Conservation (phyloP, 2,797 vertebrate species). For the Poecilia velifera region DNA sequence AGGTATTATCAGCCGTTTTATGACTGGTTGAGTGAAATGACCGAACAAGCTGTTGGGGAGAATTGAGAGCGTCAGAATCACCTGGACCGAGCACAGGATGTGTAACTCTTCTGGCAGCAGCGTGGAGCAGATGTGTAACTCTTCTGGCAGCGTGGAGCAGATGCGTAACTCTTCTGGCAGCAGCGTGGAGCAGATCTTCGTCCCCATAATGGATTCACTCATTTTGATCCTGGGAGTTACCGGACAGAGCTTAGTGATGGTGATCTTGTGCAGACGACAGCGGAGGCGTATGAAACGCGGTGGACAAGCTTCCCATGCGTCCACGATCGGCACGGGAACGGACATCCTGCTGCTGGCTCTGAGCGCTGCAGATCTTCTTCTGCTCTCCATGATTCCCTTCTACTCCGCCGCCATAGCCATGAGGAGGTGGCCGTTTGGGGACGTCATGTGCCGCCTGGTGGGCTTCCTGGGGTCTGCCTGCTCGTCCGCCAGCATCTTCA, state of each 20-base stretch:
- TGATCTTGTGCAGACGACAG: constrained; percentile 72
- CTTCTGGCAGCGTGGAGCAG: constrained; percentile 61
- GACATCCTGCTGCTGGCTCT: constrained; percentile 79
- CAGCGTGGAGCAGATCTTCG: constrained; percentile 70
- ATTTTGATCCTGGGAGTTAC: constrained; percentile 73
- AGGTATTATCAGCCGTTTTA: constrained; percentile 62
- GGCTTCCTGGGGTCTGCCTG: constrained; percentile 79
- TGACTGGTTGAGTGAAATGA: constrained; percentile 24
- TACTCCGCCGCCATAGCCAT: constrained; percentile 73
- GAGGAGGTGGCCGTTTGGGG: constrained; percentile 79
- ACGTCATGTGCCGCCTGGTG: constrained; percentile 76
- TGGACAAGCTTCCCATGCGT: constrained; percentile 30
- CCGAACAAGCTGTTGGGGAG: constrained; percentile 13
- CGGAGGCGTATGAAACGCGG: background rate
- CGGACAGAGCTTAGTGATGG: constrained; percentile 78
- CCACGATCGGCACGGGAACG: constrained; percentile 66
- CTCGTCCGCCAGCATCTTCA: constrained; percentile 78
- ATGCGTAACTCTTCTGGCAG: constrained; percentile 60
- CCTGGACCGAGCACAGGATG: constrained; percentile 31
- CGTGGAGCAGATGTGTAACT: constrained; percentile 66
- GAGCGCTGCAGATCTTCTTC: constrained; percentile 77
- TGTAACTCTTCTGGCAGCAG: constrained; percentile 49
- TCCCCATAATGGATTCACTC: constrained; percentile 77
- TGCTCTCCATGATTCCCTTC: constrained; percentile 79
- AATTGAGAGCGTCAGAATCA: constrained; percentile 26